Evolutionary conservation across 2,797 vertebrate species (phyloP), one percentile per base, ranked within the genome.

Genomic region (Brachyalestes nurse): DNA sequence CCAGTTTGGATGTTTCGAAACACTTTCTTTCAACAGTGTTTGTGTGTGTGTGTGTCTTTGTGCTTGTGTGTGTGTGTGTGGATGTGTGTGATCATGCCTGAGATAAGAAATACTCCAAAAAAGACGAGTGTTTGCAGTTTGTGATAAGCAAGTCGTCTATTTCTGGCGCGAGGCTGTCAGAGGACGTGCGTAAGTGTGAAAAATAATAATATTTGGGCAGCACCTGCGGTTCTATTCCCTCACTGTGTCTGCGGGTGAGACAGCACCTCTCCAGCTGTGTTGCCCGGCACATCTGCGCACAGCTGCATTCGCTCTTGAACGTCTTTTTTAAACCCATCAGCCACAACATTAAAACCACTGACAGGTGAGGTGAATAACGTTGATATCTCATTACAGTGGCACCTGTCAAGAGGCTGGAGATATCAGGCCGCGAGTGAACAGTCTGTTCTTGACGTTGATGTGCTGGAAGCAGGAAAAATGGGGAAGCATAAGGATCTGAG

Each of bases 111-210:
- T 62, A 21, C 67, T 73, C 57, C 81, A 74, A 77, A 85, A 81
- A 28, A 76, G 77, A 65, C 60, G 67, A 49, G 67, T 77, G 69
- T 73, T 74, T 80, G 74, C 78, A 38, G 53, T 55, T 65, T 80
- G 78, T 55, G 78, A 80, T 84, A 78, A 86, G 55, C 69, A 28
- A 72, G 72, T 75, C 34, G 57, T 79, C 79, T 81, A 83, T 86
- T 86, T 79, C 82, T 83, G 79, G 72, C 66, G 17, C 74, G 67
- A 55, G 69, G 47, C 82, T 83, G 73, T 81, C 79, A 73, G 73
- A 78, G 61, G 79, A 60, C 61, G 64, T 80, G 82, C 47, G 77
- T 51, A 76, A 82, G 77, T 86, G 85, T 82, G 70, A 86, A 84
- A 82, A 82, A 74, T 53, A 81, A 82, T 82, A 78, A 86, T 75